Percentiles rank a stretch among this genome's conserved stretches.
These are phyloP conservation scores for Stichopus horrens DNA, from an alignment of 53 echinoderm and acorn worm species.

Conservation along the genomic window DNA sequence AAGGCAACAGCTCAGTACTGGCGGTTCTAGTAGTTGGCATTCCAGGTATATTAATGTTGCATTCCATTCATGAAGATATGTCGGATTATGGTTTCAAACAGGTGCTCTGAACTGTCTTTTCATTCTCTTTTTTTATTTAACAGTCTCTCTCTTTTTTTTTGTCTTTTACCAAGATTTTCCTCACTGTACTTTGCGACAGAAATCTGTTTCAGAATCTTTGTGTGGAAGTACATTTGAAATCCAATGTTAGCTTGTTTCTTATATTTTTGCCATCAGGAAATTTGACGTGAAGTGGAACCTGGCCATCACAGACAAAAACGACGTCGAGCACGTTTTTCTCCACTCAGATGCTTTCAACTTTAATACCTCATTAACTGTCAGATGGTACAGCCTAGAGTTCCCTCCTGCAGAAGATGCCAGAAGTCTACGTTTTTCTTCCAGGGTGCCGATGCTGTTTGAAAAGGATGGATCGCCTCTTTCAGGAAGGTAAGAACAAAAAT, in stretches of 20 bases:
- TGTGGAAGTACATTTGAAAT: neutral
- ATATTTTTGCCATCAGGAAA: slow-evolving; percentile 52
- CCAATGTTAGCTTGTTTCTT: neutral
- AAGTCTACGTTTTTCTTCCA: slow-evolving; percentile 56
- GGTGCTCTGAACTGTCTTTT: no score
- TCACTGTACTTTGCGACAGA: no score
- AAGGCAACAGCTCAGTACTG: no score
- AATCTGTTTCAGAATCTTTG: neutral
- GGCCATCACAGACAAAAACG: slow-evolving; percentile 61
- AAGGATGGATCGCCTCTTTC: slow-evolving; percentile 68
- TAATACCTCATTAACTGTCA: slow-evolving; percentile 66
- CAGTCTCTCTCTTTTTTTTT: no score
- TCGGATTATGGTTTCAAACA: no score
- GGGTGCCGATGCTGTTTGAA: slow-evolving; percentile 76
- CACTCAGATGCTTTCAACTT: slow-evolving; percentile 72
- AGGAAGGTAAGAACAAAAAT: slow-evolving; percentile 61
- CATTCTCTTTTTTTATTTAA: no score
- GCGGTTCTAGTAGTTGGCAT: no score
- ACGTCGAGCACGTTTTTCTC: slow-evolving; percentile 50
- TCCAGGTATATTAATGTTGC: no score
- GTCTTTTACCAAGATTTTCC: no score
- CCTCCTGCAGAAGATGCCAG: slow-evolving; percentile 62
- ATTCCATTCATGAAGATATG: no score
- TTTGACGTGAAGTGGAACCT: slow-evolving; percentile 80
- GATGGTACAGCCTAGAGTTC: slow-evolving; percentile 85